Evolutionary conservation across 37 sponge, comb jelly and placozoan species (phyloP), one percentile per base, ranked within the genome.

Genomic region (Bolinopsis microptera): DNA sequence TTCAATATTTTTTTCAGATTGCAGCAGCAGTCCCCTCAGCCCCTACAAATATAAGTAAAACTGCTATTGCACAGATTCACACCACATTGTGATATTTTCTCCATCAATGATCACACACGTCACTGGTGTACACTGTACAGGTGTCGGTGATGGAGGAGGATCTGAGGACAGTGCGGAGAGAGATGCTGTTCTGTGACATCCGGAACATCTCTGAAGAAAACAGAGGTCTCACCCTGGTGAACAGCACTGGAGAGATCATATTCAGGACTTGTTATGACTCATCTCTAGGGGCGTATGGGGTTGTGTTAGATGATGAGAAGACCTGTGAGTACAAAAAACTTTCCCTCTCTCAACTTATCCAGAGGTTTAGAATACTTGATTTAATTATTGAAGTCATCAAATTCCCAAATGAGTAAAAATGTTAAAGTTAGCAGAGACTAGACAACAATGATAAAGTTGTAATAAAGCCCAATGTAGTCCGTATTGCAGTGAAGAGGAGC

Each of bases 171-270:
- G 75, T 72, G 5, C 13, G 26, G 5, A n/a, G 75, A 30, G 75
- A 72, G 31, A 72, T 72, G 75, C 18, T 72, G 75, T 72, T 72
- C 26, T 72, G 75, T 72, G 75, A 72, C 75, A 28, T 72, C 26
- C 5, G 75, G 31, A n/a, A 28, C 31, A n/a, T 72, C 75, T 72
- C 75, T 23, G 75, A 72, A 28, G n/a, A 72, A 21, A 28, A 21
- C 5, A 8, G 75, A 24, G 75, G 75, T n/a, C 26, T 72, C 5
- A 72, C 26, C 2, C 5, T 72, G 2, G 31, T 72, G 3, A 72
- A 72, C 31, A 28, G 31, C 31, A 72, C 75, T 24, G 75, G 75
- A 28, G 75, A 72, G 3, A 72, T 28, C 31, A n/a, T 72, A 28
- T 72, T 72, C 31, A 72, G 75, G 5, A 72, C 75, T 30, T 72